phyloP scores from a whole-genome alignment of 2,113 vertebrate species.

The Perognathus longimembris region DNA sequence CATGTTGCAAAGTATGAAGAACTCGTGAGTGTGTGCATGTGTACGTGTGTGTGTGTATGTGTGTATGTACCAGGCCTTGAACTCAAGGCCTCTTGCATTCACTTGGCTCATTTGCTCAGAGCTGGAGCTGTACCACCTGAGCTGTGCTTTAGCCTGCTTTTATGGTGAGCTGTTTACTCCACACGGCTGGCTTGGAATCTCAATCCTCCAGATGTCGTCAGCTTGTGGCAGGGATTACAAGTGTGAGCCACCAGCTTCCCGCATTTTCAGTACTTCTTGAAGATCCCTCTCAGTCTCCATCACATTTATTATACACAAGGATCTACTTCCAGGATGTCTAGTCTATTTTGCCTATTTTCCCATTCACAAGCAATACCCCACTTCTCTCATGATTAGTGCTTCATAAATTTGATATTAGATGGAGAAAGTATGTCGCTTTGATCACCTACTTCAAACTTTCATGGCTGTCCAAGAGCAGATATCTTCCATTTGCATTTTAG shows the following conservation, averaged over 20 bases:
- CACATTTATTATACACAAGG: neutral
- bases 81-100: no score
- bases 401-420: slow-evolving; percentile 61
- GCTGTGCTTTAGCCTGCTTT: no score
- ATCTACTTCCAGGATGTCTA: neutral
- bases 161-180: no score
- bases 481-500: slow-evolving; percentile 61
- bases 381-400: slow-evolving; percentile 38
- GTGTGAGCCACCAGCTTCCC: neutral
- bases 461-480: slow-evolving; percentile 10
- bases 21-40: no score
- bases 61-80: no score
- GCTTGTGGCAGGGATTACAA: no score
- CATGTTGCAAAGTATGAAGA: neutral
- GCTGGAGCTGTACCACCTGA: no score
- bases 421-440: slow-evolving; percentile 28
- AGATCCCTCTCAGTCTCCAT: neutral
- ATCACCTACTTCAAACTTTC: slow-evolving; percentile 33
- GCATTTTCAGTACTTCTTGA: neutral
- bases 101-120: no score
- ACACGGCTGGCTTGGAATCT: no score
- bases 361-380: slow-evolving; percentile 37
- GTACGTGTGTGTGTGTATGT: no score
- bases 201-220: no score
- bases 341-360: slow-evolving; percentile 18